Base-by-base conservation (phyloP, 2,888 invertebrate genomes). In the Morpho helenor region DNA sequence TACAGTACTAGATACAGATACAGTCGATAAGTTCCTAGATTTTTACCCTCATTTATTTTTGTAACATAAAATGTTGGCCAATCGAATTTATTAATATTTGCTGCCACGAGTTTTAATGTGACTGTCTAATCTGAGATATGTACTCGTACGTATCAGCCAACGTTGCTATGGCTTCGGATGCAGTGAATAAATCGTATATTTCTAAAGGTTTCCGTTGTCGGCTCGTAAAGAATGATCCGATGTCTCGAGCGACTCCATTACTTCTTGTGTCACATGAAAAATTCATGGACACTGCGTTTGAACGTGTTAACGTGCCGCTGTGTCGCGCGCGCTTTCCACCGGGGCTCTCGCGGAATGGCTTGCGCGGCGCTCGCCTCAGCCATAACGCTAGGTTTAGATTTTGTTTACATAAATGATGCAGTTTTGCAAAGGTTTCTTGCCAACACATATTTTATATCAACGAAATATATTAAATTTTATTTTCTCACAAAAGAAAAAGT, bases 211-310 rank as follows among this genome's bases (percentile, higher is more conserved):
- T 77, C 76, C 72, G 82, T 82, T 84, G 85, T 87, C 84, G 79
- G 76, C 78, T 87, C 88, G 86, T 89, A 89, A 90, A 90, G 87
- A 89, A 88, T 89, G 89, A 89, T 87, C 82, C 86, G 73, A 68
- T 75, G 84, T 84, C 82, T 84, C 79, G 71, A 69, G 82, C 80
- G 80, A 77, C 79, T 82, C 87, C 86, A 87, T 87, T 88, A 87
- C 83, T 87, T 77, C 79, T 82, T 71, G 78, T 76, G 72, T 66
- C 82, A 72, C 86, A 89, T 90, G 89, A 90, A 89, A 90, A 82
- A 90, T 89, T 89, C 89, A 89, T 90, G 83, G 71, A 75, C 69
- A 77, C 68, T 45, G 45, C 75, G 82, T 81, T 77, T 80, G 83
- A 84, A 82, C 81, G 81, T 75, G 83, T 84, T 85, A 87, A 81